phyloP scores from a whole-genome alignment of 1,140 invertebrate species.

The Acromyrmex heyeri region DNA sequence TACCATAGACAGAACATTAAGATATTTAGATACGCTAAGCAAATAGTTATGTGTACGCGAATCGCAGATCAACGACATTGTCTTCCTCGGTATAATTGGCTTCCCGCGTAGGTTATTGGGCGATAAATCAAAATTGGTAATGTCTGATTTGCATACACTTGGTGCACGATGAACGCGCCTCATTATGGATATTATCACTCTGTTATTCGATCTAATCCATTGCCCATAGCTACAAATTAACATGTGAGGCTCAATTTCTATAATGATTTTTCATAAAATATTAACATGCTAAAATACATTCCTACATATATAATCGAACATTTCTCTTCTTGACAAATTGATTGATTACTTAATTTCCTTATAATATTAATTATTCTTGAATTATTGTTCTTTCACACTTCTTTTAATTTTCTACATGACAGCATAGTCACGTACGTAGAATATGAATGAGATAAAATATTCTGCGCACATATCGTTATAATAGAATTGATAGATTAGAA shows the following conservation, averaged over 20 bases:
- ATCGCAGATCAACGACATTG: constrained; percentile 50
- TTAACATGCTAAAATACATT: constrained; percentile 2
- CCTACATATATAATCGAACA: neutral
- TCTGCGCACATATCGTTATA: neutral
- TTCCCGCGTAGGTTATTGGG: constrained; percentile 76
- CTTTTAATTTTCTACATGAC: neutral
- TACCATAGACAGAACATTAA: constrained; percentile 6
- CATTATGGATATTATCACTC: constrained; percentile 78
- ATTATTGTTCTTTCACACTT: neutral
- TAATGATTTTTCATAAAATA: constrained; percentile 10
- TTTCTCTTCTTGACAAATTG: neutral
- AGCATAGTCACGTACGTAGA: neutral
- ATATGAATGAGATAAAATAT: neutral
- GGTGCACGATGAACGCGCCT: constrained; percentile 71
- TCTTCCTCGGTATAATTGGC: constrained; percentile 71
- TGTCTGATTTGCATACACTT: constrained; percentile 67
- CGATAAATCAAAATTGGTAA: constrained; percentile 82
- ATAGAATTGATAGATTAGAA: neutral
- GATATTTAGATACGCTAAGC: neutral
- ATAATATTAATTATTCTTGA: neutral
- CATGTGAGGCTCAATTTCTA: neutral
- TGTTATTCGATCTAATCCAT: constrained; percentile 66
- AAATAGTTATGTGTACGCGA: constrained; percentile 3
- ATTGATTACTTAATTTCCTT: neutral
- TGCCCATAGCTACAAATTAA: neutral